phyloP scores from a whole-genome alignment of 92 coral and sea anemone genomes.

The Pocillopora grandis region DNA sequence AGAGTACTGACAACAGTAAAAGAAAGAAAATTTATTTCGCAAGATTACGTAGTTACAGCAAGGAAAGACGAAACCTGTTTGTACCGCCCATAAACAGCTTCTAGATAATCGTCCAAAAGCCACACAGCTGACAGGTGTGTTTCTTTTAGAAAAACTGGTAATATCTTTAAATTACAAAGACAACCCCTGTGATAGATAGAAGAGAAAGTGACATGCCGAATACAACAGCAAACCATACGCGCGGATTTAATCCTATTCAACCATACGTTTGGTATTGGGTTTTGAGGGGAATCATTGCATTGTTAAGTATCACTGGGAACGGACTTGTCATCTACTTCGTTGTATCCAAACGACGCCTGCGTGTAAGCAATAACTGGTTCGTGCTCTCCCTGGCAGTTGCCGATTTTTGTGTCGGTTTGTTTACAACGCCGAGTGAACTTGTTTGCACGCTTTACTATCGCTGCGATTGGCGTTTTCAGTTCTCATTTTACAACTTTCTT shows the following conservation, averaged over 20 bases:
- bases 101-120: not conserved
- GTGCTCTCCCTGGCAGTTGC: constrained; percentile 65
- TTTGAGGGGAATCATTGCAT: constrained; percentile 53
- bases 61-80: not conserved
- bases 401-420: constrained; percentile 59
- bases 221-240: not conserved
- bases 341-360: constrained; percentile 42
- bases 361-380: constrained; percentile 60
- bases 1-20: no score
- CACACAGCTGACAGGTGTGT: constrained; percentile 43
- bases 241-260: not conserved
- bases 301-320: constrained; percentile 57
- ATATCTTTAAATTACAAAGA: not conserved
- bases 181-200: not conserved
- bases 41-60: not conserved
- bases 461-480: constrained; percentile 35
- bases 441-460: constrained; percentile 36
- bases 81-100: not conserved
- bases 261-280: constrained; percentile 42
- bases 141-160: not conserved
- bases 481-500: constrained; percentile 53
- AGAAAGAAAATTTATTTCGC: no score
- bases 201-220: not conserved
- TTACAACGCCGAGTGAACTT: constrained; percentile 51
- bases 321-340: constrained; percentile 58